phyloP scores from a whole-genome alignment of 2,888 invertebrate species.

The Drosophila borborema region DNA sequence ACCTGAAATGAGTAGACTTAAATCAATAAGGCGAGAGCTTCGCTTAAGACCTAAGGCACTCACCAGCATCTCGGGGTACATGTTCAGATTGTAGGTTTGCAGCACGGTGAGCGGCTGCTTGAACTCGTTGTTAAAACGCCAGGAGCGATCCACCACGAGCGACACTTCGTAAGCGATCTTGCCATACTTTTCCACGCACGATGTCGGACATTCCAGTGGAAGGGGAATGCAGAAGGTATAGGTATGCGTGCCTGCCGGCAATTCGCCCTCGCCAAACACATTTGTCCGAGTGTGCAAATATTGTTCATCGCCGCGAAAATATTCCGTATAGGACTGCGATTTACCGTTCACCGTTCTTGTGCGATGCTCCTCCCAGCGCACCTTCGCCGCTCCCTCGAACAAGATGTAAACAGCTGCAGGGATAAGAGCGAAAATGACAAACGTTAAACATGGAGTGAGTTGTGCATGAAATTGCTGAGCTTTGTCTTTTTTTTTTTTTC shows the following conservation, averaged over 20 bases:
- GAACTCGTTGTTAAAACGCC: conserved; percentile 87
- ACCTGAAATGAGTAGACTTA: conserved; percentile 29
- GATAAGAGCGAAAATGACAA: neutral
- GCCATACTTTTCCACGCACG: conserved; percentile 90
- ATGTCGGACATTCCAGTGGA: conserved; percentile 88
- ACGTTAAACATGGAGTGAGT: neutral
- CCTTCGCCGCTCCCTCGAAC: conserved; percentile 70
- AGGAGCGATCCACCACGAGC: conserved; percentile 88
- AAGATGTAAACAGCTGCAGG: conserved; percentile 55
- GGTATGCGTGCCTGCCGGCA: conserved; percentile 83
- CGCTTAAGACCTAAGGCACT: conserved; percentile 35
- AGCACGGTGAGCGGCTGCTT: conserved; percentile 88
- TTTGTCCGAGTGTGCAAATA: conserved; percentile 53
- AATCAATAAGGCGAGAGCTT: neutral
- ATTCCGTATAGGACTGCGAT: conserved; percentile 36
- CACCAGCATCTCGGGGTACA: conserved; percentile 88
- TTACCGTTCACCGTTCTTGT: conserved; percentile 42
- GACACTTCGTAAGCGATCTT: conserved; percentile 91
- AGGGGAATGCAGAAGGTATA: conserved; percentile 90
- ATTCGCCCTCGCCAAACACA: conserved; percentile 53
- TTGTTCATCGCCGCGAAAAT: conserved; percentile 48
- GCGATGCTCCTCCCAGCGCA: conserved; percentile 62
- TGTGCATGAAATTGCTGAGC: neutral
- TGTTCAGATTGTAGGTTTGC: conserved; percentile 91
- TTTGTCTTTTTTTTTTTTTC: neutral